Conservation (phyloP, 2,797 vertebrate genomes). For the Hafferia zeledoni region DNA sequence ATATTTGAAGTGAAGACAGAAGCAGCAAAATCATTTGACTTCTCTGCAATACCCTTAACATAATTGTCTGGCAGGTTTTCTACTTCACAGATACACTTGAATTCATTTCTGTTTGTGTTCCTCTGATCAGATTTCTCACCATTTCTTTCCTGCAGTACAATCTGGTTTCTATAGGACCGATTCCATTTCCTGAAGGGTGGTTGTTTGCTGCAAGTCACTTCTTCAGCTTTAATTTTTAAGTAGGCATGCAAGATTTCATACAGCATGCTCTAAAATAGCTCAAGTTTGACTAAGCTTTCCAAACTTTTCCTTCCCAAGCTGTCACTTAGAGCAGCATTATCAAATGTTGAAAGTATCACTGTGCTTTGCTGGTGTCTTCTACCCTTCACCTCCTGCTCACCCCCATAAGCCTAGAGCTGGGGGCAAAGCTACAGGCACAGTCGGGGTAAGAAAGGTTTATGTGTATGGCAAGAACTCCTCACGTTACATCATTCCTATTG, state of each 20-base stretch:
- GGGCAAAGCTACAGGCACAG: neutral
- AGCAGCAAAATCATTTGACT: constrained; percentile 1
- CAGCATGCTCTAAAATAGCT: neutral
- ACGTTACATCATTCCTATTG: neutral
- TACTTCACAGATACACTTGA: neutral
- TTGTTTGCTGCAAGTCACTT: neutral
- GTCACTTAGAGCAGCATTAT: neutral
- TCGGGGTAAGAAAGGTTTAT: neutral
- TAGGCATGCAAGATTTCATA: neutral
- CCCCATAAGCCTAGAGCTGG: neutral
- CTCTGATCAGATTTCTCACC: neutral
- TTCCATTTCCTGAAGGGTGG: neutral
- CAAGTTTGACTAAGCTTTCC: neutral
- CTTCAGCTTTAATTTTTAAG: neutral
- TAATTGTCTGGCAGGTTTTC: neutral
- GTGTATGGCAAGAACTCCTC: neutral
- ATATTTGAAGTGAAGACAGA: neutral
- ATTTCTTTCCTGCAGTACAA: neutral
- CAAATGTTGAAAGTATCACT: neutral
- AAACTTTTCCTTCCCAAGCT: neutral
- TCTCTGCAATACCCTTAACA: neutral
- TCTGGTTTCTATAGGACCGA: neutral
- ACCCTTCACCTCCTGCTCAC: neutral
- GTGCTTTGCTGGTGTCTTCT: neutral
- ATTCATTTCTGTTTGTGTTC: neutral